These are phyloP conservation scores for Neostethus bicornis DNA, from an alignment of 2,797 vertebrate species.

Conservation along the genomic window DNA sequence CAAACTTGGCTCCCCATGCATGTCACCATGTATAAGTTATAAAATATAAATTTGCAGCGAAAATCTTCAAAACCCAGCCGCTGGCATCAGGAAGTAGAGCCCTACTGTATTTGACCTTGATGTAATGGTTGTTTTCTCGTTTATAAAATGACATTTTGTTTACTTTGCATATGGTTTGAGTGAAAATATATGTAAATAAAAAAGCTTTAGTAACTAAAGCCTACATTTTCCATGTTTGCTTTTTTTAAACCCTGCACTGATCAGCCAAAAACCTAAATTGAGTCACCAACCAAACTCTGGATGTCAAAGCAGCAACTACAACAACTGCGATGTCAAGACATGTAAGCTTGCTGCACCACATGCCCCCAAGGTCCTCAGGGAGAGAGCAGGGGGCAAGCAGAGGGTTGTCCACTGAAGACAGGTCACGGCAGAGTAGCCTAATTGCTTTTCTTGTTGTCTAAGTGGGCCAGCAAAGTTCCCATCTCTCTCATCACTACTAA, in stretches of 20 bases:
- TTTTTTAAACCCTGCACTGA: slow-evolving; percentile 36
- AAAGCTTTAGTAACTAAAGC: too few species aligned
- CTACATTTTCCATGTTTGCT: slow-evolving; percentile 51
- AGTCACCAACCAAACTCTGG: slow-evolving; percentile 32
- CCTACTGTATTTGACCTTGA: too few species aligned
- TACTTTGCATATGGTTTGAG: too few species aligned
- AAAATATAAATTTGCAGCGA: too few species aligned
- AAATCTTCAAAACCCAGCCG: too few species aligned
- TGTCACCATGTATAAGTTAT: too few species aligned
- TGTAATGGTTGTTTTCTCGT: too few species aligned
- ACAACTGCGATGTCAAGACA: slow-evolving; percentile 52
- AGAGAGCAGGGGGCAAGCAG: slow-evolving; percentile 36
- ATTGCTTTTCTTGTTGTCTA: slow-evolving; percentile 77
- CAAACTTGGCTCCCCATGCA: too few species aligned
- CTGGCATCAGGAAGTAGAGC: too few species aligned
- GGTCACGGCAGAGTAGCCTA: slow-evolving; percentile 72
- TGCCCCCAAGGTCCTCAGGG: slow-evolving; percentile 36
- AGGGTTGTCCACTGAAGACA: slow-evolving; percentile 59
- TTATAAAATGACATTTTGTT: too few species aligned
- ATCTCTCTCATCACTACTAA: slow-evolving; percentile 62
- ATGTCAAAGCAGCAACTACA: slow-evolving; percentile 10
- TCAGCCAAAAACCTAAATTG: slow-evolving; percentile 56
- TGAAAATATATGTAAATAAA: too few species aligned
- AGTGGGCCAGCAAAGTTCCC: slow-evolving; percentile 61
- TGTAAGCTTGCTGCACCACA: slow-evolving; percentile 40